These are phyloP conservation scores for Macrotus californicus DNA, from an alignment of 2,113 vertebrate genomes.

Conservation along the genomic window DNA sequence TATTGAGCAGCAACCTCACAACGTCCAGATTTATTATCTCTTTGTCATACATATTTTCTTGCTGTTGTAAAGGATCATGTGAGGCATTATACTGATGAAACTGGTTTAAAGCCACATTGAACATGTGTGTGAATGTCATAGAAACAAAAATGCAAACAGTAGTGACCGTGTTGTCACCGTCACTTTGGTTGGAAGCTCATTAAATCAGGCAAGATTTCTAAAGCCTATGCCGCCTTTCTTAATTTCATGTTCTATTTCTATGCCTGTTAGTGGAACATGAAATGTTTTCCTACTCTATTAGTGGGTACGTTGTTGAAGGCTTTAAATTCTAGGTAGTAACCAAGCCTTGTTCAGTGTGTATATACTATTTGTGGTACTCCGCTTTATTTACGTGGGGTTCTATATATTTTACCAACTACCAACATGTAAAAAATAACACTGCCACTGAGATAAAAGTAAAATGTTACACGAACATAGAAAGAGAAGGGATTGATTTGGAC, in stretches of 20 bases:
- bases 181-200: neutral
- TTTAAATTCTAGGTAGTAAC: neutral
- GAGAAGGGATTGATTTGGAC: neutral
- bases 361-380: neutral
- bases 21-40: neutral
- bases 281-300: no score
- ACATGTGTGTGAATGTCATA: neutral
- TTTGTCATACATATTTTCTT: neutral
- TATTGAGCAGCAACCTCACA: neutral
- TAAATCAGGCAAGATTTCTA: no score
- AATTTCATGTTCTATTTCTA: no score
- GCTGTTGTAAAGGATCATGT: neutral
- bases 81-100: neutral
- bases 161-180: neutral
- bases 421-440: neutral
- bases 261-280: no score
- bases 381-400: neutral
- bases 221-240: no score
- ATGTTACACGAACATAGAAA: neutral
- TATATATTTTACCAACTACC: neutral
- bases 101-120: neutral
- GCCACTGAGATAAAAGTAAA: neutral
- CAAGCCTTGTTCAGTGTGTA: neutral
- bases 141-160: neutral
- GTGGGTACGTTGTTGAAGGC: no score